Evolutionary conservation across 2,113 vertebrate genomes (phyloP).

Genomic region (Hippopotamus amphibius): DNA sequence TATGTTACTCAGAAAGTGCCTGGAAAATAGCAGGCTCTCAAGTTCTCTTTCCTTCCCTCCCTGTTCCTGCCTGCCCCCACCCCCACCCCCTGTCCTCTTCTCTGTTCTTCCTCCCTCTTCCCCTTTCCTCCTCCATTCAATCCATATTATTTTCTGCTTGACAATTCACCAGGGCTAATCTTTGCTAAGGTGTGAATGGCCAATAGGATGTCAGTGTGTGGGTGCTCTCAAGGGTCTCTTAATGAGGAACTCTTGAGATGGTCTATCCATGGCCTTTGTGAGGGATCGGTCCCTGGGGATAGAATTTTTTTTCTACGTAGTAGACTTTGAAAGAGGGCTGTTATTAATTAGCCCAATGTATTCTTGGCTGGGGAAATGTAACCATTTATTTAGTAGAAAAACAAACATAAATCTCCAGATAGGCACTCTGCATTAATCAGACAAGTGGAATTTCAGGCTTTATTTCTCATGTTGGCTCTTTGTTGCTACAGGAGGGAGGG

Average conservation of each 20-base stretch:
- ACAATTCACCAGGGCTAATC: background rate
- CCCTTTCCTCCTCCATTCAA: background rate
- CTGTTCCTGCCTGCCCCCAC: background rate
- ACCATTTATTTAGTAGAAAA: slow-evolving; percentile 82
- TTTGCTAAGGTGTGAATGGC: slow-evolving; percentile 36
- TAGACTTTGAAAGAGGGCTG: slow-evolving; percentile 81
- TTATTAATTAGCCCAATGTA: slow-evolving; percentile 81
- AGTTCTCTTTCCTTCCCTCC: background rate
- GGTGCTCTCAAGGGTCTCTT: background rate
- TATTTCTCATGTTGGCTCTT: slow-evolving; percentile 74
- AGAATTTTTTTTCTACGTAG: slow-evolving; percentile 66
- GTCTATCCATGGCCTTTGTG: slow-evolving; percentile 50
- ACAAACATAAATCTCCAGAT: slow-evolving; percentile 82
- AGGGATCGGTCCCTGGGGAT: slow-evolving; percentile 65
- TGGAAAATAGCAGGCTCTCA: background rate
- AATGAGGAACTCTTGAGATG: slow-evolving; percentile 77
- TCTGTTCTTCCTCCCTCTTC: too few relatives aligned
- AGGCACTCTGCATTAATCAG: slow-evolving; percentile 80
- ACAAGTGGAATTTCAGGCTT: slow-evolving; percentile 80
- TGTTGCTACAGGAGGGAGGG: slow-evolving; percentile 52
- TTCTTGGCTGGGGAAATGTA: slow-evolving; percentile 80
- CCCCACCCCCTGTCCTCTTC: background rate
- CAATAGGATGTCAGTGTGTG: background rate
- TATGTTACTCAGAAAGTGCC: background rate
- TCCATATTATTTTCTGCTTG: background rate